Evolutionary conservation across 92 coral and sea anemone species (phyloP).

Genomic region (Scolanthus callimorphus): DNA sequence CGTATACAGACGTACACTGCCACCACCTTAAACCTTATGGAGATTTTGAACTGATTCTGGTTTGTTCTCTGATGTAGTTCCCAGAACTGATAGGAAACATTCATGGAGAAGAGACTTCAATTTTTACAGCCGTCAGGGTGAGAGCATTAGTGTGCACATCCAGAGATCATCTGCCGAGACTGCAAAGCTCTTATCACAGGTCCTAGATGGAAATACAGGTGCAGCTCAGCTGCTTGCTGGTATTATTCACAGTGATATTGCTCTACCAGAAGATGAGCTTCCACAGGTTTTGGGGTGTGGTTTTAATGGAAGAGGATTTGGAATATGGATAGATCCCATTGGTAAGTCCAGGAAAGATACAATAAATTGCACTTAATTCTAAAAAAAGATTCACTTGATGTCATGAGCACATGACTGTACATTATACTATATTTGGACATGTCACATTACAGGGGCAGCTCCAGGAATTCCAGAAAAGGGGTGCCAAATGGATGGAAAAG

Average conservation of each 20-base stretch:
- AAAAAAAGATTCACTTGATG: too few relatives aligned
- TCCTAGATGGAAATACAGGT: constrained; percentile 29
- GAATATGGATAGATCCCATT: constrained; percentile 78
- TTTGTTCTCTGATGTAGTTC: constrained; percentile 24
- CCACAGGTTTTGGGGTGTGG: not conserved
- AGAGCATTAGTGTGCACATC: constrained; percentile 41
- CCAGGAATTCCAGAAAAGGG: too few relatives aligned
- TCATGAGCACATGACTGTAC: too few relatives aligned
- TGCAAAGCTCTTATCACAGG: constrained; percentile 23
- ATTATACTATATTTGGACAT: too few relatives aligned
- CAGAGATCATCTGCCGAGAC: constrained; percentile 15
- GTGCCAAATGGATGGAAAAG: too few relatives aligned
- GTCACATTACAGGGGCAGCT: too few relatives aligned
- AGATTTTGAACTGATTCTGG: too few relatives aligned
- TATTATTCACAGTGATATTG: constrained; percentile 44
- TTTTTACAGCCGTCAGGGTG: constrained; percentile 44
- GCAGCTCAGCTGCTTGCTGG: constrained; percentile 45
- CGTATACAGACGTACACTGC: too few relatives aligned
- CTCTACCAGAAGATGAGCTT: constrained; percentile 3
- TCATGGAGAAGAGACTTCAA: constrained; percentile 71
- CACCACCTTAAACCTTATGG: too few relatives aligned
- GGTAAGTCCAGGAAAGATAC: too few relatives aligned
- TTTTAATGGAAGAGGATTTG: constrained; percentile 31
- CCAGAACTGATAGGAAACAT: constrained; percentile 51
- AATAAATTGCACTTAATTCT: too few relatives aligned